Evolutionary conservation across 2,797 vertebrate genomes (phyloP), one percentile per base, ranked within the genome.

Genomic region (Cirrhinus molitorella): DNA sequence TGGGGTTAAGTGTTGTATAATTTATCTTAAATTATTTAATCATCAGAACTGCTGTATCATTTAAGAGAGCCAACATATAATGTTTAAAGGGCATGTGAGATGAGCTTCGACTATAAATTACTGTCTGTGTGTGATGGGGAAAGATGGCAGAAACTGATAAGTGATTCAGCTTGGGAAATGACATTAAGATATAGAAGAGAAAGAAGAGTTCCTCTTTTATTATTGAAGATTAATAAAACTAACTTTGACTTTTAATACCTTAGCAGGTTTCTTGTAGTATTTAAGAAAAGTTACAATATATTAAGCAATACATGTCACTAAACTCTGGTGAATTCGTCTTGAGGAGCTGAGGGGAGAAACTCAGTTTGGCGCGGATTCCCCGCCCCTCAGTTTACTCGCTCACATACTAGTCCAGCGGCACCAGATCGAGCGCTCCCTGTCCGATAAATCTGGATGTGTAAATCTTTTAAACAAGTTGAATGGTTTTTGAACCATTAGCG

Each of bases 121-220:
- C 40, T 61, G 25, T 61, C 21, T 75, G 59, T 75, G 11, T 34
- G n/a, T 65, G 80, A 82, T 66, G 59, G n/a, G 57, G 10, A 37
- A 65, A 65, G 61, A 83, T 83, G 37, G 12, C 49, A 67, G 3
- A 53, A 67, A 53, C 45, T 43, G 80, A 82, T 75, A 75, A 63
- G 43, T 4, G 1, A 40, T 28, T 43, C 12, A 14, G 3, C 19
- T 23, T 34, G 25, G 6, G 23, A 16, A 31, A 63, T 19, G 5
- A 43, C 1, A 78, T n/a, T 23, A 8, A 43, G n/a, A 11, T 11
- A 47, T 7, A 19, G 16, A 0, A 61, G 19, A 14, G 45, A 79
- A 79, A 21, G 17, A 11, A 2, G 2, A 45, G 11, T n/a, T 79
- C 14, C 1, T 19, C 1, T 13, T 43, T 61, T 63, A 37, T n/a